Evolutionary conservation across 2,797 vertebrate species (phyloP), one percentile per base, ranked within the genome.

Genomic region (Oophaga sylvatica): DNA sequence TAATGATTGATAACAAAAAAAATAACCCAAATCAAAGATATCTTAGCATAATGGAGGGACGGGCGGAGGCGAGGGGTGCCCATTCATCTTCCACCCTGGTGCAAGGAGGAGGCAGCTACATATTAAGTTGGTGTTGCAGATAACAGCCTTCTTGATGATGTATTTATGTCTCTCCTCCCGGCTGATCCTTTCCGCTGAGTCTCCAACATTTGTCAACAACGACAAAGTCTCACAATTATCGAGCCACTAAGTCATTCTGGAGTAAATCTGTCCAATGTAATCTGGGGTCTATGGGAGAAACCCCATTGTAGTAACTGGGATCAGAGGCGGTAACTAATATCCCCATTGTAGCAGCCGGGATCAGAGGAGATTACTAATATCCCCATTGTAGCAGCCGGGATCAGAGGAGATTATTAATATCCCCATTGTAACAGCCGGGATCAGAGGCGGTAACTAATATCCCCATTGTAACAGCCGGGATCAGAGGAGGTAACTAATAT

Each of bases 1-100:
- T 71, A 71, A 84, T 84, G 71, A 65, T 84, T 82, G 53, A 75
- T 63, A 65, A 53, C 81, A 29, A 45, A 57, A 67, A 29, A 11
- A 67, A 12, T 11, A 12, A 76, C 19, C 78, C 59, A 48, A 45
- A 67, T 63, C 35, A 45, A 48, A 60, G 20, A 60, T 57, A 73
- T n/a, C 73, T 16, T 57, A 53, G 60, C 81, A 83, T 73, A n/a
- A 8, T 19, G 13, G 19, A 56, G 29, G 29, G 81, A 35, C 26
- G 19, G 67, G 53, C 26, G 62, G 53, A 10, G 56, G 57, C 63
- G 26, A 9, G 26, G 48, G 6, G 3, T 11, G 29, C 31, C 67
- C 11, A 83, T 83, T 19, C 35, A 57, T 73, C 81, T 83, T 10
- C 45, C 26, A 19, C 67, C 19, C 22, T 41, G 15, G 53, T 29